Evolutionary conservation across 2,113 vertebrate genomes (phyloP).

Genomic region (Phoenicopterus ruber): DNA sequence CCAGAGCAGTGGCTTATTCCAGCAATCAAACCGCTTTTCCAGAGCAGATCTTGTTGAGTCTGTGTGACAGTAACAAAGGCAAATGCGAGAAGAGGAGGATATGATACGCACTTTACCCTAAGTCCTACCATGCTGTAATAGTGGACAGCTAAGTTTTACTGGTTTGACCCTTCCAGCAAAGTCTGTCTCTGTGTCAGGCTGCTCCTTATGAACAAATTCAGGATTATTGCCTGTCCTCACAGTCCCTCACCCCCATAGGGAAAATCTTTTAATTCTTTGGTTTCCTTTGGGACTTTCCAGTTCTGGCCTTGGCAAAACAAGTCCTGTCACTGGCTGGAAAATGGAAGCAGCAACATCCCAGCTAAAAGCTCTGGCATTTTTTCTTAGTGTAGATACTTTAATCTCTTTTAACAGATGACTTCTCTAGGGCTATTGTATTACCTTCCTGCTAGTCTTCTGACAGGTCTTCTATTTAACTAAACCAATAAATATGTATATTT

Average conservation of each 20-base stretch:
- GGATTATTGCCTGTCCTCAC: neutral
- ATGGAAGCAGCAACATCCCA: neutral
- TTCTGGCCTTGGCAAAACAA: neutral
- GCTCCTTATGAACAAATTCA: neutral
- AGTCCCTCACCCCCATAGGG: neutral
- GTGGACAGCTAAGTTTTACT: neutral
- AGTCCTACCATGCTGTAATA: neutral
- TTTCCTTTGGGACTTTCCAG: neutral
- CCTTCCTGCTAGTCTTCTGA: neutral
- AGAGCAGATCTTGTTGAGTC: neutral
- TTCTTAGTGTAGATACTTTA: neutral
- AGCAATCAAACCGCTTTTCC: neutral
- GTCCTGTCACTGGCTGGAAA: neutral
- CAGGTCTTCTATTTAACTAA: conserved; percentile 29
- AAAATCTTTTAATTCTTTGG: neutral
- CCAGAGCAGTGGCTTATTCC: neutral
- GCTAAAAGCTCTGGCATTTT: neutral
- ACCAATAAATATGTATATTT: conserved; percentile 12
- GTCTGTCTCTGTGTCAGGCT: neutral
- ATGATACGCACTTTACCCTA: neutral
- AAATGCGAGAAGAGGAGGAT: neutral
- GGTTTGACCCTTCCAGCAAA: neutral
- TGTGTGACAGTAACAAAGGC: neutral
- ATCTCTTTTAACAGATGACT: conserved; percentile 1
- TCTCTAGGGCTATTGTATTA: neutral